Base-by-base conservation (phyloP, 2,888 invertebrate species). In the Sinohyriopsis cumingii region DNA sequence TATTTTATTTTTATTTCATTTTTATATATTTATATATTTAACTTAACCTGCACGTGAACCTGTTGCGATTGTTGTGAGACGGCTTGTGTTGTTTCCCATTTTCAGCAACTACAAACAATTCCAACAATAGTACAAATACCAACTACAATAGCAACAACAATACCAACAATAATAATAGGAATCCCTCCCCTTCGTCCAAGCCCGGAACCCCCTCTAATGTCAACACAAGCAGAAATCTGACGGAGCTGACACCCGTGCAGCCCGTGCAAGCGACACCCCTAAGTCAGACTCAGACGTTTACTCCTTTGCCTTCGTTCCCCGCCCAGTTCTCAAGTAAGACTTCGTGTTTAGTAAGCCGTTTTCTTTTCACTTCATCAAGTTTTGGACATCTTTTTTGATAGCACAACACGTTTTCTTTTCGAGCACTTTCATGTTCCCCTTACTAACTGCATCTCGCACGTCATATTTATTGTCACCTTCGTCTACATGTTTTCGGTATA, bases 281-380 rank as follows among this genome's bases (percentile, higher is more conserved):
- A 45, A 45, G 45, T 45, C 45, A 45, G 45, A 67, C 70, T 65
- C 77, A 77, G 70, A 73, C 73, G 53, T 77, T 75, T 62, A 77
- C 77, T 55, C 73, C 77, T 19, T 72, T 77, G 70, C 77, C 77
- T 54, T 77, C 77, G 53, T 77, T 77, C 65, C 75, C 77, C 73
- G 71, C 77, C 72, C 77, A 77, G 67, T 77, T 77, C 63, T 75
- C 77, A 77, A 77, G 77, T 77, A 77, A 77, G 77, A 61, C 25
- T 24, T 24, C 33, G 45, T 45, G 45, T 45, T 45, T 45, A 45
- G 15, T 15, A 45, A 12, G 45, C 45, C 45, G 45, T 45, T 45
- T 45, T 45, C 45, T 45, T 45, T 45, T 45, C 45, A 45, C 45
- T 45, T 33, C 0, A 9, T 45, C 45, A 45, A 45, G 12, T 45